Conservation (phyloP, 2,888 invertebrate species). For the Luperina testacea region DNA sequence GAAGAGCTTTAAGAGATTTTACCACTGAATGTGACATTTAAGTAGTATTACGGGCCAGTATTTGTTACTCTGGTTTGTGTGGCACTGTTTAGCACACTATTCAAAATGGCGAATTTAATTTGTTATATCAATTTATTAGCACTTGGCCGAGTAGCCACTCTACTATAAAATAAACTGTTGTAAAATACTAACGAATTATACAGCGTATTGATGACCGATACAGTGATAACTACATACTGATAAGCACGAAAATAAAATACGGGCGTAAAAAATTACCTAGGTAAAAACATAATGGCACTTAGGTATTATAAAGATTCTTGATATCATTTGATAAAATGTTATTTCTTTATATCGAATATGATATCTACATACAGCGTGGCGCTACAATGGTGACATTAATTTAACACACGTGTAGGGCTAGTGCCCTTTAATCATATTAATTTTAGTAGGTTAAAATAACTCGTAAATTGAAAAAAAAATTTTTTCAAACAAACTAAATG, state of each 20-base stretch:
- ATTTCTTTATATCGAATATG: neutral
- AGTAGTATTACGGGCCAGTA: neutral
- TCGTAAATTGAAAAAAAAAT: no score
- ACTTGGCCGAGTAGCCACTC: slow-evolving; percentile 10
- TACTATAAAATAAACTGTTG: slow-evolving; percentile 11
- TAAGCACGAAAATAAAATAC: slow-evolving; percentile 32
- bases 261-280: slow-evolving; percentile 1
- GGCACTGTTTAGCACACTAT: slow-evolving; percentile 13
- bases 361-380: no score
- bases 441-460: no score
- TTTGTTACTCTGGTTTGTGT: slow-evolving; percentile 12
- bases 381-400: no score
- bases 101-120: slow-evolving; percentile 12
- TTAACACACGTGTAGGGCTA: no score
- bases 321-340: slow-evolving; percentile 20
- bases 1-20: slow-evolving; percentile 1
- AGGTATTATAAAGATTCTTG: slow-evolving; percentile 12
- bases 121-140: slow-evolving; percentile 16
- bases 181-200: slow-evolving; percentile 17
- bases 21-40: neutral
- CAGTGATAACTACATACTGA: slow-evolving; percentile 29
- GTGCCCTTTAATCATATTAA: no score
- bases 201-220: slow-evolving; percentile 9
- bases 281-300: slow-evolving; percentile 17
- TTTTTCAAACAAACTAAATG: no score